Evolutionary conservation across 2,797 vertebrate genomes (phyloP).

Genomic region (Peromyscus aztecus): DNA sequence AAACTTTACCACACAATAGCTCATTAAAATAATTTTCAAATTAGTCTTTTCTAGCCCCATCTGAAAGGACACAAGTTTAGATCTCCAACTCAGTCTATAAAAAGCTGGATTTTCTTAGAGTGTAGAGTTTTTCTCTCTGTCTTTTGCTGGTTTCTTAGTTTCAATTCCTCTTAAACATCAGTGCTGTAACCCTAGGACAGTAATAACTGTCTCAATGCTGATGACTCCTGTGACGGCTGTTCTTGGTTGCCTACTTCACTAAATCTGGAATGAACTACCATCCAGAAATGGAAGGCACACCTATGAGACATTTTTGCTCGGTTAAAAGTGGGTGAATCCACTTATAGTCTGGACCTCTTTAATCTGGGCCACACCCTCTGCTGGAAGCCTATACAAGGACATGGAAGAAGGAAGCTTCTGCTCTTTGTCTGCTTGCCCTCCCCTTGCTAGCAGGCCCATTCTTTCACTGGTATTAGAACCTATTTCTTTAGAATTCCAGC

Average conservation of each 20-base stretch:
- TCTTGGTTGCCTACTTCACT: not conserved
- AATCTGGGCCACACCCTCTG: not conserved
- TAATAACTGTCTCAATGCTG: not conserved
- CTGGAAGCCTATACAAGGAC: too few relatives aligned
- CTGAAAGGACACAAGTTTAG: not conserved
- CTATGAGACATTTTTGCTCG: not conserved
- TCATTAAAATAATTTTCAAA: not conserved
- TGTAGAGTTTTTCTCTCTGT: not conserved
- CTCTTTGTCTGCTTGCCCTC: not conserved
- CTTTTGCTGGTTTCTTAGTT: not conserved
- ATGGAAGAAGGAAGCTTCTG: not conserved
- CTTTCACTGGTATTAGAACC: not conserved
- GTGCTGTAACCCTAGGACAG: not conserved
- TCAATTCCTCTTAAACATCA: not conserved
- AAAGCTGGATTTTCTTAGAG: not conserved
- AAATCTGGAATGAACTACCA: not conserved
- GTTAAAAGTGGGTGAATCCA: not conserved
- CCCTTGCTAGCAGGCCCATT: not conserved
- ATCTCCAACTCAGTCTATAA: not conserved
- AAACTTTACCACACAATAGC: not conserved
- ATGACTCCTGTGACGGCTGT: not conserved
- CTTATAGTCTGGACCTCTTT: not conserved
- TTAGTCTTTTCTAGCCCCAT: not conserved
- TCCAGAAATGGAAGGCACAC: not conserved
- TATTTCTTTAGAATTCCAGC: not conserved